These are phyloP conservation scores for Crax fasciolata DNA, from an alignment of 2,797 vertebrate species.

Conservation along the genomic window DNA sequence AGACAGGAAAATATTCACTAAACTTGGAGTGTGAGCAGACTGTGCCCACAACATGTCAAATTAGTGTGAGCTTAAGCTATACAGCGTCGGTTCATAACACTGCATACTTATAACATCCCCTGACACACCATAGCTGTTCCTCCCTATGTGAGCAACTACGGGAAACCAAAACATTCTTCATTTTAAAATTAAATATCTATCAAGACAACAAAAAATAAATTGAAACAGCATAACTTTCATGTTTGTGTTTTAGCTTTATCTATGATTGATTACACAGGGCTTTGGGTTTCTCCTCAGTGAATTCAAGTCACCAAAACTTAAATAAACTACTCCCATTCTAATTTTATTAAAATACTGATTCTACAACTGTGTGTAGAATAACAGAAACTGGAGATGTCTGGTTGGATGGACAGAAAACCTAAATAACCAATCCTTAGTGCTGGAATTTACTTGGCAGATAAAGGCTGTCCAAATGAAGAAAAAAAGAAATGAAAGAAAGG, in stretches of 20 bases:
- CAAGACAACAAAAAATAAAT: conserved; percentile 38
- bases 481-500: neutral
- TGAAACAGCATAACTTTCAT: conserved; percentile 54
- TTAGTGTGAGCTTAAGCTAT: neutral
- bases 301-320: conserved; percentile 55
- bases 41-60: neutral
- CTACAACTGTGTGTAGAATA: conserved; percentile 53
- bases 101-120: neutral
- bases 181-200: conserved; percentile 50
- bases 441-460: conserved; percentile 44
- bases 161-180: neutral
- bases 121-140: neutral
- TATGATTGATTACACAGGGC: conserved; percentile 44
- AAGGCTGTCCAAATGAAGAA: neutral
- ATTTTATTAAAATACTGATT: conserved; percentile 66
- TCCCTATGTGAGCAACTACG: neutral
- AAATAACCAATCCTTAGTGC: conserved; percentile 40
- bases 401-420: conserved; percentile 32
- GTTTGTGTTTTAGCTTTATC: conserved; percentile 74
- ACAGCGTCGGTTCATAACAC: neutral
- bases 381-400: conserved; percentile 67
- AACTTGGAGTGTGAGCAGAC: neutral
- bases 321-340: conserved; percentile 60
- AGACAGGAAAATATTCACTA: neutral
- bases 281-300: conserved; percentile 62